phyloP scores from a whole-genome alignment of 2,797 vertebrate species.

The Vespertilio murinus region DNA sequence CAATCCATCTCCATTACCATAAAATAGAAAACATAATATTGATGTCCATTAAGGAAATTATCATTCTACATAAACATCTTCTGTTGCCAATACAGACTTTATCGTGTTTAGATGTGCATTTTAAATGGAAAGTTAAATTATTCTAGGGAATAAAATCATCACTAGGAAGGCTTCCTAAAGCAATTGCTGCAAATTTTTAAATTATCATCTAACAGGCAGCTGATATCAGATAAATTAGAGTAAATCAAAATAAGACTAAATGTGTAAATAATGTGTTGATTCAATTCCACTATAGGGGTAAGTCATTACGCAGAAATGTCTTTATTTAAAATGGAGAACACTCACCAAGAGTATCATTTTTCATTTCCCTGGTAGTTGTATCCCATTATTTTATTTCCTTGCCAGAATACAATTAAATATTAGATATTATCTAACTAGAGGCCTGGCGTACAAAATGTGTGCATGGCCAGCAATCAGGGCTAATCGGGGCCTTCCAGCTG shows the following conservation, averaged over 20 bases:
- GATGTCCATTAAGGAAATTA: constrained; percentile 44
- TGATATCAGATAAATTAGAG: constrained; percentile 67
- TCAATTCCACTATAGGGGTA: constrained; percentile 4
- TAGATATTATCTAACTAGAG: not conserved
- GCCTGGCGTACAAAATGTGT: too few species aligned
- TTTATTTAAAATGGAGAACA: constrained; percentile 48
- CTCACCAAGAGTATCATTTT: constrained; percentile 28
- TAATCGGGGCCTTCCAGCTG: too few species aligned
- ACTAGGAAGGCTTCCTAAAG: constrained; percentile 72
- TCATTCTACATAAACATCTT: constrained; percentile 32
- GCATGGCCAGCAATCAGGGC: too few species aligned
- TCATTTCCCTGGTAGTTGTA: constrained; percentile 15
- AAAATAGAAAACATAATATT: not conserved
- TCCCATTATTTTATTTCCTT: constrained; percentile 42
- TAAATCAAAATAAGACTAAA: constrained; percentile 73
- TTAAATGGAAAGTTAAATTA: constrained; percentile 71
- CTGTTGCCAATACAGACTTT: constrained; percentile 38
- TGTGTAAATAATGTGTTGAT: constrained; percentile 64
- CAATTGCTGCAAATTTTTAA: constrained; percentile 72
- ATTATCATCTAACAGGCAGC: constrained; percentile 63
- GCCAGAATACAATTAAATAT: constrained; percentile 51
- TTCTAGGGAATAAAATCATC: constrained; percentile 74
- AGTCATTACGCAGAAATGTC: constrained; percentile 11
- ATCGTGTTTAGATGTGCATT: constrained; percentile 11
- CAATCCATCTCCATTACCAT: constrained; percentile 12